phyloP scores from a whole-genome alignment of 2,888 invertebrate species.

The Amblyjoppa proteus region DNA sequence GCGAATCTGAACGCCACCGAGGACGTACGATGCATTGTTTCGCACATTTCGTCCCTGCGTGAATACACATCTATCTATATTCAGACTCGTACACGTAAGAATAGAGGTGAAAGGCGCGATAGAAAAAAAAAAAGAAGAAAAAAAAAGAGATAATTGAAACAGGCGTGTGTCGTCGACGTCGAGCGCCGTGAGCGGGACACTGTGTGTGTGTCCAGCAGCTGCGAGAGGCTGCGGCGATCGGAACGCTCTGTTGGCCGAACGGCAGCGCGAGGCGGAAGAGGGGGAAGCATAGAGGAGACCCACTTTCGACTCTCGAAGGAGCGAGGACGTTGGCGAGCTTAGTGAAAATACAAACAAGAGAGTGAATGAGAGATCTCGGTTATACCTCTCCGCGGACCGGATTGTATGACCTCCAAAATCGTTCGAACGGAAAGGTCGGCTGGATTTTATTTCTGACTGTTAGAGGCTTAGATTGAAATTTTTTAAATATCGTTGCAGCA shows the following conservation, averaged over 20 bases:
- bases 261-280: neutral
- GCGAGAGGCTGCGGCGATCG: slow-evolving; percentile 30
- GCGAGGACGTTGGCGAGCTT: neutral
- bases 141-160: slow-evolving; percentile 32
- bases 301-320: slow-evolving; percentile 57
- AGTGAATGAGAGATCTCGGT: slow-evolving; percentile 56
- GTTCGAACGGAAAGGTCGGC: slow-evolving; percentile 50
- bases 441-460: slow-evolving; percentile 16
- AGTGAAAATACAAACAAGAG: slow-evolving; percentile 59
- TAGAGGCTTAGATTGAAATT: neutral
- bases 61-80: neutral
- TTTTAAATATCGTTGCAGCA: neutral
- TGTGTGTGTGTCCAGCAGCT: neutral
- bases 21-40: slow-evolving; percentile 49
- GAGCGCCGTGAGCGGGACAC: neutral
- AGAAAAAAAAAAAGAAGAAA: slow-evolving; percentile 6
- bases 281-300: slow-evolving; percentile 39
- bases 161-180: slow-evolving; percentile 17
- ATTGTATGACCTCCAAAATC: slow-evolving; percentile 37
- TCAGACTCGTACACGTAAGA: neutral
- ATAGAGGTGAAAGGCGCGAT: slow-evolving; percentile 8
- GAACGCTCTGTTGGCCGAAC: slow-evolving; percentile 1
- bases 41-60: slow-evolving; percentile 14
- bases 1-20: slow-evolving; percentile 21
- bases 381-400: neutral